Percentiles rank a stretch among this genome's conserved stretches.
These are phyloP conservation scores for Onthophagus taurus DNA, from an alignment of 1,140 invertebrate genomes.

Conservation along the genomic window DNA sequence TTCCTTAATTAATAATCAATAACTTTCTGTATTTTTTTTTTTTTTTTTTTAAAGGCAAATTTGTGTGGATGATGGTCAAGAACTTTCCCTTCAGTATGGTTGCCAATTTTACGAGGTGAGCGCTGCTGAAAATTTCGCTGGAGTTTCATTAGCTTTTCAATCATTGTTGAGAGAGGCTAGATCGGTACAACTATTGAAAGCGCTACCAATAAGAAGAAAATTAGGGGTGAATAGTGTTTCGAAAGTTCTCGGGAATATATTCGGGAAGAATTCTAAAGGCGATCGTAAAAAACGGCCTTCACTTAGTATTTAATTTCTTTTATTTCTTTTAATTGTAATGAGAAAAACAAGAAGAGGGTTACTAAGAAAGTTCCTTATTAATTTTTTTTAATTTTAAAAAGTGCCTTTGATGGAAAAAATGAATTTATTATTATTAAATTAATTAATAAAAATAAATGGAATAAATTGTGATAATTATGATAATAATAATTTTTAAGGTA, in stretches of 20 bases:
- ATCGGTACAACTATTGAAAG: conserved; percentile 59
- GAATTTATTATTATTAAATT: too few relatives aligned
- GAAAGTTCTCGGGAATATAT: conserved; percentile 67
- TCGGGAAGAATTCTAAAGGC: conserved; percentile 64
- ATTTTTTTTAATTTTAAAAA: too few relatives aligned
- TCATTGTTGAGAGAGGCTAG: conserved; percentile 63
- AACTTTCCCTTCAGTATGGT: conserved; percentile 63
- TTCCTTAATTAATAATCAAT: too few relatives aligned
- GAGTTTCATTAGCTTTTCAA: conserved; percentile 71
- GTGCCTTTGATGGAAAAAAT: too few relatives aligned
- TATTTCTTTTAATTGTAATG: too few relatives aligned
- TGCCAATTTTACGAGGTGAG: conserved; percentile 83
- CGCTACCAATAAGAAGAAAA: conserved; percentile 59
- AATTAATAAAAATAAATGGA: too few relatives aligned
- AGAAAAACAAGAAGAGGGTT: too few relatives aligned
- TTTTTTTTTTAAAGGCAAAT: too few relatives aligned
- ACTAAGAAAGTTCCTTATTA: too few relatives aligned
- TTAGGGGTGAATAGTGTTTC: conserved; percentile 70
- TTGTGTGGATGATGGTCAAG: conserved; percentile 70
- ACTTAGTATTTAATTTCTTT: conserved; percentile 58
- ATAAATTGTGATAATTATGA: too few relatives aligned
- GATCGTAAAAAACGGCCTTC: conserved; percentile 67
- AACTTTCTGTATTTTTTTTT: too few relatives aligned
- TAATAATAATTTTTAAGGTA: too few relatives aligned
- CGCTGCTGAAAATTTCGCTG: conserved; percentile 69